A percentile compares a stretch with the other conserved stretches of the same genome.
phyloP scores from a whole-genome alignment of 2,797 vertebrate genomes.

The Phrynocephalus guinanensis region DNA sequence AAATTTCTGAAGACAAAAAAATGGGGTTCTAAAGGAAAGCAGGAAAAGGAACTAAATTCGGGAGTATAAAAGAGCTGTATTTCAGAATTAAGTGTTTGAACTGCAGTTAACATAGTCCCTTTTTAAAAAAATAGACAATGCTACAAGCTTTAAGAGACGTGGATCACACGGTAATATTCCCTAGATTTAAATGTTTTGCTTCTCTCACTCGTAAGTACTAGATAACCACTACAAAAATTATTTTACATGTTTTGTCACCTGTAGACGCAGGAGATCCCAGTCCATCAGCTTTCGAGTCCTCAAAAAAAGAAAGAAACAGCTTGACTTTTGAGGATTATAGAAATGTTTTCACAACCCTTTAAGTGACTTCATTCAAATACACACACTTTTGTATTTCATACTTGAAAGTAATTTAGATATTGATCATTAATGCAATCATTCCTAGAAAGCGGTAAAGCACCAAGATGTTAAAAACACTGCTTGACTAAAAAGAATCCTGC shows the following conservation, averaged over 20 bases:
- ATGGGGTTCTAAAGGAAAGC: not conserved
- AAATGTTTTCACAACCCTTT: conserved; percentile 30
- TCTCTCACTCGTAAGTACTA: conserved; percentile 1
- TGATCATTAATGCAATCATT: conserved; percentile 5
- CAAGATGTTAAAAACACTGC: conserved; percentile 27
- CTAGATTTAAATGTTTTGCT: conserved; percentile 11
- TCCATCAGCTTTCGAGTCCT: conserved; percentile 85
- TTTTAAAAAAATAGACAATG: not conserved
- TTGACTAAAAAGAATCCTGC: conserved; percentile 1
- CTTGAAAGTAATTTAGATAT: conserved; percentile 15
- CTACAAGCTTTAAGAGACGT: not conserved
- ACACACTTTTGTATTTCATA: not conserved
- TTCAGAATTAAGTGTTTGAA: not conserved
- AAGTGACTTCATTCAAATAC: conserved; percentile 6
- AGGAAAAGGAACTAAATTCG: conserved; percentile 16
- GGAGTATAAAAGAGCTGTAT: not conserved
- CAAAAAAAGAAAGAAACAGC: conserved; percentile 56
- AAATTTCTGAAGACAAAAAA: not conserved
- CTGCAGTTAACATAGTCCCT: not conserved
- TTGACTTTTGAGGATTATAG: conserved; percentile 52
- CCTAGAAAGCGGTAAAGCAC: conserved; percentile 35
- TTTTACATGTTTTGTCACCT: conserved; percentile 79
- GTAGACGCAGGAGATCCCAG: conserved; percentile 81
- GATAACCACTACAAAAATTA: conserved; percentile 28
- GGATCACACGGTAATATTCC: not conserved